phyloP scores from a whole-genome alignment of 2,113 vertebrate genomes.

The Hemibagrus wyckioides region DNA sequence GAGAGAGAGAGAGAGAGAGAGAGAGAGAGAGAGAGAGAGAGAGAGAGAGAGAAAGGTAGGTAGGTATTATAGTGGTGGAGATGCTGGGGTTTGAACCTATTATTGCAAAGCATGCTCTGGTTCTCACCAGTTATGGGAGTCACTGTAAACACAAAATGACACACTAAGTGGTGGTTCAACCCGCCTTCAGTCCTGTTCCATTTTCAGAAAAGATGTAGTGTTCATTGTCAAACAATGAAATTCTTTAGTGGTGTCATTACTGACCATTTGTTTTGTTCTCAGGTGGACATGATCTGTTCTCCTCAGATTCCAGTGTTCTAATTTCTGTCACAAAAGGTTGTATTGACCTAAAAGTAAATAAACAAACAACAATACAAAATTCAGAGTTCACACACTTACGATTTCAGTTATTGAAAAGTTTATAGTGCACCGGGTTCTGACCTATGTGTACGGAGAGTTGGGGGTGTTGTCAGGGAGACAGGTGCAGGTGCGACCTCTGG shows the following conservation, averaged over 20 bases:
- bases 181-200: too few species aligned
- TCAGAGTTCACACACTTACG: neutral
- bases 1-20: too few species aligned
- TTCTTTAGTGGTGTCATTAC: neutral
- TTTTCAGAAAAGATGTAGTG: neutral
- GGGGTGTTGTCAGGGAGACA: constrained; percentile 58
- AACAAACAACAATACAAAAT: neutral
- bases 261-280: constrained; percentile 41
- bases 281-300: constrained; percentile 35
- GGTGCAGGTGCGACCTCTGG: constrained; percentile 66
- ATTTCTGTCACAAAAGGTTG: constrained; percentile 39
- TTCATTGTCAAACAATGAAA: neutral
- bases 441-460: constrained; percentile 72
- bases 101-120: too few species aligned
- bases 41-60: too few species aligned
- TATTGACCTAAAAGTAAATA: constrained; percentile 41
- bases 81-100: too few species aligned
- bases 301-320: constrained; percentile 25
- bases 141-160: too few species aligned
- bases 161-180: too few species aligned
- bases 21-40: too few species aligned
- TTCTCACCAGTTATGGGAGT: too few species aligned
- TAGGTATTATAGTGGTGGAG: too few species aligned
- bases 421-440: constrained; percentile 38
- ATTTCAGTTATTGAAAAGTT: neutral